Percentiles rank a stretch among this genome's conserved stretches.
These are phyloP conservation scores for Phrynocephalus versicolor DNA, from an alignment of 2,113 vertebrate genomes.

Conservation along the genomic window DNA sequence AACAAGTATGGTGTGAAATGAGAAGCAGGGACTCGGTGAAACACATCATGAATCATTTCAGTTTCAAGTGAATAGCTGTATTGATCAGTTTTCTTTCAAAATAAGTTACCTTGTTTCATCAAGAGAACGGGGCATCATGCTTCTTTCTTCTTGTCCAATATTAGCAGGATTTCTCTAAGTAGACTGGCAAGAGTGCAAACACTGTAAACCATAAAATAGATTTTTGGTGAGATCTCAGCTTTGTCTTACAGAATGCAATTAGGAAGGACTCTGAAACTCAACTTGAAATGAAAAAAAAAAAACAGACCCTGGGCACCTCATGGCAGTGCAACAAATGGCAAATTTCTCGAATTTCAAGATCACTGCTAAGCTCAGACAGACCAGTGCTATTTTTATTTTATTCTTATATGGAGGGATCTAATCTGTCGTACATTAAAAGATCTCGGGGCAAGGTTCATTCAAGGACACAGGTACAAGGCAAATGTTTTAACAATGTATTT, in stretches of 20 bases:
- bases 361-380: not conserved
- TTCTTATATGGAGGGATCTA: too few relatives aligned
- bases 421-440: too few relatives aligned
- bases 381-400: slow-evolving; percentile 46
- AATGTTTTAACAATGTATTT: too few relatives aligned
- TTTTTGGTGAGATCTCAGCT: slow-evolving; percentile 55
- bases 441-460: too few relatives aligned
- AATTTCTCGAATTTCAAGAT: slow-evolving; percentile 21
- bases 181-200: slow-evolving; percentile 47
- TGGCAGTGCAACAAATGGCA: slow-evolving; percentile 29
- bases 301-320: slow-evolving; percentile 5
- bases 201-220: slow-evolving; percentile 42
- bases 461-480: too few relatives aligned
- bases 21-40: slow-evolving; percentile 37
- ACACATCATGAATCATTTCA: slow-evolving; percentile 31
- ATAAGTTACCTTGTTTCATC: slow-evolving; percentile 55
- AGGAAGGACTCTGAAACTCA: slow-evolving; percentile 28
- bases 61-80: slow-evolving; percentile 62
- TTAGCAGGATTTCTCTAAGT: slow-evolving; percentile 44
- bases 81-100: slow-evolving; percentile 57
- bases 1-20: slow-evolving; percentile 32
- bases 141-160: slow-evolving; percentile 24
- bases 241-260: slow-evolving; percentile 45
- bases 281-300: slow-evolving; percentile 45
- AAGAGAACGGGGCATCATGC: slow-evolving; percentile 27